Evolutionary conservation across 2,113 vertebrate genomes (phyloP).

Genomic region (Zeus faber): DNA sequence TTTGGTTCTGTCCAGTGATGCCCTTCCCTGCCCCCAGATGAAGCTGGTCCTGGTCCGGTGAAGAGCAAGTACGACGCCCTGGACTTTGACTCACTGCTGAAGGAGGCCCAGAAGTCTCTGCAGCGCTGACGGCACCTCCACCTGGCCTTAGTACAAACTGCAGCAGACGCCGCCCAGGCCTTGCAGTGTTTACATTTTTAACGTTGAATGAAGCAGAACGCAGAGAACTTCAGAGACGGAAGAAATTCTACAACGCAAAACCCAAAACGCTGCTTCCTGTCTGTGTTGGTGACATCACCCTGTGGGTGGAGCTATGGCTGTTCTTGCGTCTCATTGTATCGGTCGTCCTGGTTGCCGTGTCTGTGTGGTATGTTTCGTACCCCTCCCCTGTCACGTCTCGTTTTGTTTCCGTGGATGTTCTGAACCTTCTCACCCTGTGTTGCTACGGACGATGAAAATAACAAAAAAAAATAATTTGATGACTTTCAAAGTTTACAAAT

Average conservation of each 20-base stretch:
- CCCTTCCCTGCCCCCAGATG: constrained; percentile 67
- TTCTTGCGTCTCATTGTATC: constrained; percentile 71
- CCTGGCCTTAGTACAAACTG: constrained; percentile 20
- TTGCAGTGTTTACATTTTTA: constrained; percentile 99
- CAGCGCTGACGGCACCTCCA: constrained; percentile 82
- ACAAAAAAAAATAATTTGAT: constrained; percentile 58
- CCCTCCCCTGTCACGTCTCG: constrained; percentile 45
- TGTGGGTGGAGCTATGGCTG: constrained; percentile 54
- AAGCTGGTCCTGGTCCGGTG: constrained; percentile 82
- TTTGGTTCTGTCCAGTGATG: background rate
- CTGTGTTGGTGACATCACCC: constrained; percentile 83
- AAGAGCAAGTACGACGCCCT: constrained; percentile 98
- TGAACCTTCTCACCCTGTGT: constrained; percentile 41
- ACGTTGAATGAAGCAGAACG: constrained; percentile 80
- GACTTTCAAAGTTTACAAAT: constrained; percentile 80
- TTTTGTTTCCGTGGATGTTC: constrained; percentile 77
- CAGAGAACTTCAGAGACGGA: constrained; percentile 41
- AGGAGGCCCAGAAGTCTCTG: constrained; percentile 96
- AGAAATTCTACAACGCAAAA: constrained; percentile 29
- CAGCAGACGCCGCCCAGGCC: constrained; percentile 40
- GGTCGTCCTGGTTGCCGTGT: constrained; percentile 41
- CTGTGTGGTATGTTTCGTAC: constrained; percentile 42
- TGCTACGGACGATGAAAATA: constrained; percentile 64
- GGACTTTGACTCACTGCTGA: constrained; percentile 98
- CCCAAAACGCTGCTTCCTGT: constrained; percentile 88